These are phyloP conservation scores for Trematocara variabile DNA, from an alignment of 2,113 vertebrate species.

Conservation along the genomic window DNA sequence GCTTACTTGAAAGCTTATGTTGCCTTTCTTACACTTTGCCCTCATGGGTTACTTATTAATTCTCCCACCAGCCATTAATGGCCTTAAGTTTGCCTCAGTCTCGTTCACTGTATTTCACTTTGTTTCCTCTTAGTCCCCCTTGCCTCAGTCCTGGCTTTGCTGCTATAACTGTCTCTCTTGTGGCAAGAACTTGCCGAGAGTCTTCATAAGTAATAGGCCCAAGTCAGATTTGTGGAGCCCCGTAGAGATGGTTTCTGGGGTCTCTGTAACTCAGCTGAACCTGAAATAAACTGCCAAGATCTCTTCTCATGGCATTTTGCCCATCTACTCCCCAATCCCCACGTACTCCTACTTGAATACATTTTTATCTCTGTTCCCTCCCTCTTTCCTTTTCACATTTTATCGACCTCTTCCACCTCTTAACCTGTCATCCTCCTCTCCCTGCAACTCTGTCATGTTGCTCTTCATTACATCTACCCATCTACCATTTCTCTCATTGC, in stretches of 20 bases:
- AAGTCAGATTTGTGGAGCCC: constrained; percentile 76
- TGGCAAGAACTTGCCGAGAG: constrained; percentile 39
- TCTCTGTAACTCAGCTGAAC: constrained; percentile 81
- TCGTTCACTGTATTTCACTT: neutral
- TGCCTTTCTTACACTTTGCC: neutral
- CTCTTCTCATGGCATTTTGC: constrained; percentile 8
- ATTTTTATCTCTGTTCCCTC: constrained; percentile 62
- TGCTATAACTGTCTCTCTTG: neutral
- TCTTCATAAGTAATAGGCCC: constrained; percentile 78
- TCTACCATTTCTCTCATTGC: neutral
- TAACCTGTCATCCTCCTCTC: constrained; percentile 9
- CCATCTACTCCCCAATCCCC: neutral
- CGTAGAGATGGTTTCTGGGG: constrained; percentile 65
- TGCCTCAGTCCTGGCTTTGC: neutral
- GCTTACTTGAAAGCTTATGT: neutral
- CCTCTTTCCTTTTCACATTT: constrained; percentile 16
- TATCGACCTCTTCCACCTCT: constrained; percentile 18
- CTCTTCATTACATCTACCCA: constrained; percentile 11
- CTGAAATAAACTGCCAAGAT: constrained; percentile 78
- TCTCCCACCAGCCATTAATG: constrained; percentile 7
- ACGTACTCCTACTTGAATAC: constrained; percentile 23
- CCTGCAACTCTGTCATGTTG: neutral
- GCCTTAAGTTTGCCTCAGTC: neutral
- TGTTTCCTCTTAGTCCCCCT: neutral
- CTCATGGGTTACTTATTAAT: neutral